These are phyloP conservation scores for Volucella bombylans DNA, from an alignment of 2,888 invertebrate species.

Conservation along the genomic window DNA sequence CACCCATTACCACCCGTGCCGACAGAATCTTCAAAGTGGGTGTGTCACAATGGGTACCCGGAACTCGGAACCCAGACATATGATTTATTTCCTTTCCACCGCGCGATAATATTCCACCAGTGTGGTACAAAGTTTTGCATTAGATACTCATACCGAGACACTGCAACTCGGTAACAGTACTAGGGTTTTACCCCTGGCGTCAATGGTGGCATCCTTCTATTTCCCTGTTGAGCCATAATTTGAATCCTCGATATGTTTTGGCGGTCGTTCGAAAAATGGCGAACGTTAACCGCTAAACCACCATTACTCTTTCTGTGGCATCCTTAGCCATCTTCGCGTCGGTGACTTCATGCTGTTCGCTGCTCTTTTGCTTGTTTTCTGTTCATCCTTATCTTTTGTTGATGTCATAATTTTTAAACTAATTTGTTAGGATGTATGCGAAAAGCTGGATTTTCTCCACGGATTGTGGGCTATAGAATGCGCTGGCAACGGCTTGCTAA, in stretches of 20 bases:
- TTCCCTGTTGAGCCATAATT: constrained; percentile 72
- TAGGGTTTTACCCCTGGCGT: constrained; percentile 11
- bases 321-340: constrained; percentile 22
- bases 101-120: constrained; percentile 70
- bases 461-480: not conserved
- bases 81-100: constrained; percentile 70
- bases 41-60: constrained; percentile 53
- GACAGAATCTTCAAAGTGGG: not conserved
- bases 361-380: constrained; percentile 5
- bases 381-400: constrained; percentile 42
- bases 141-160: constrained; percentile 57
- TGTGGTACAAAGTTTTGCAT: constrained; percentile 70
- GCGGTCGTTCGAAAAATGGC: constrained; percentile 65
- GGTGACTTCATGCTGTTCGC: not conserved
- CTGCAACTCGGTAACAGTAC: constrained; percentile 37
- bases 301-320: constrained; percentile 47
- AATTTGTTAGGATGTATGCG: constrained; percentile 55
- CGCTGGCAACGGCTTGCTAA: too few relatives aligned
- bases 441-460: constrained; percentile 45
- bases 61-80: constrained; percentile 56
- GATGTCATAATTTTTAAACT: constrained; percentile 72
- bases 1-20: constrained; percentile 14
- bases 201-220: constrained; percentile 17
- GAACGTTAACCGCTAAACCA: constrained; percentile 58
- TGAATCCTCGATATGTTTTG: constrained; percentile 71